Evolutionary conservation across 2,888 invertebrate species (phyloP), one percentile per base, ranked within the genome.

Genomic region (Schrankia costaestrigalis): DNA sequence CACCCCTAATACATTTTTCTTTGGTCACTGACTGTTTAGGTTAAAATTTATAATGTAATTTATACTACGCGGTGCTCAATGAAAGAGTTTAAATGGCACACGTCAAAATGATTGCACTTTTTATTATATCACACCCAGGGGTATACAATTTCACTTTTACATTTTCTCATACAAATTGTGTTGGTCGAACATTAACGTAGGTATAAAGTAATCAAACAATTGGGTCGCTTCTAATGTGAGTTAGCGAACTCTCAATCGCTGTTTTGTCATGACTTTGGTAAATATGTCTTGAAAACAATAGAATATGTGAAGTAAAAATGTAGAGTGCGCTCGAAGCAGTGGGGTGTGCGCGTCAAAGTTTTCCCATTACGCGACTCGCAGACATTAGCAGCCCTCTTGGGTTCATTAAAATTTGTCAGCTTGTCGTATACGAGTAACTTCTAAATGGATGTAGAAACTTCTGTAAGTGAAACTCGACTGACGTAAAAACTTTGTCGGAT

Each of bases 341-440:
- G 50, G 56, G 61, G 51, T 39, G 49, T 36, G 29, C 40, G 64
- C 52, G 54, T 44, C 60, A 58, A 86, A 87, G 75, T 87, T 87
- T 87, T 86, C 86, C 84, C 85, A 87, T 87, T 87, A 85, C 73
- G 68, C 56, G 52, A 71, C 59, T 71, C 73, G 73, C 69, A 78
- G 84, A 84, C 86, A 85, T 87, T 86, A 86, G 81, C 83, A 78
- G 69, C 77, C 77, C 85, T 79, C 85, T 78, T 72, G 79, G 78
- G 79, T 79, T 87, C 87, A 86, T 87, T 87, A 87, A 84, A 86
- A 86, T 87, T 87, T 87, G 87, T 87, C 87, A 86, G 83, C 77
- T 76, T 79, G 79, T 77, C 84, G 82, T 78, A 78, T 72, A 78
- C 70, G 78, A 73, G 60, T 61, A 85, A 87, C 83, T 86, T 85